Base-by-base conservation (phyloP, 2,888 invertebrate species). In the Dascillus cervinus region DNA sequence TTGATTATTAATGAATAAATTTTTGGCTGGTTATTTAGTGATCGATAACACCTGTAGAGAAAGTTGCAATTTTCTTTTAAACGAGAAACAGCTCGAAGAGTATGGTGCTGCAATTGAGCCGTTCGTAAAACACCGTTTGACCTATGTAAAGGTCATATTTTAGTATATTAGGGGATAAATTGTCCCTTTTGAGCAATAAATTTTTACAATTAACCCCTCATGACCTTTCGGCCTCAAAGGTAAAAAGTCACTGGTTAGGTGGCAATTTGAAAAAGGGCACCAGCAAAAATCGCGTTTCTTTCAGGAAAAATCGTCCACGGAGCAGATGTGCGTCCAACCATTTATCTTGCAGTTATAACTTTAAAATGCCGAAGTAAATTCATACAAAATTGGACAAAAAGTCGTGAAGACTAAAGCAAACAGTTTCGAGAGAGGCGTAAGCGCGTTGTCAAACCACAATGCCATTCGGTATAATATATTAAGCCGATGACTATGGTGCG, bases 171-270 rank as follows among this genome's bases (percentile, higher is more conserved):
- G 55, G 57, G 56, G 52, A 60, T 62, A 62, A 62, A 25, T 39
- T 53, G 57, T 61, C 64, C 64, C 62, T 55, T 53, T 52, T 52
- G 60, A 52, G 50, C 53, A 56, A 57, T 64, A 64, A 63, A 61
- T 60, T 49, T 45, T 42, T 51, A 50, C 58, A 61, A 62, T 64
- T 63, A 62, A 60, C 56, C 60, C 58, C 52, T 26, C 32, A 44
- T 56, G 60, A 62, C 63, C 63, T 62, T 62, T 62, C 39, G 47
- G 50, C 44, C 53, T 53, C 52, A 51, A 55, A 60, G 56, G 59
- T 58, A 58, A 58, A 56, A 58, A 55, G 57, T 37, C 45, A 32
- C 27, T 39, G 28, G 33, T 39, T 32, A 37, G 34, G n/a, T n/a
- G n/a, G n/a, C n/a, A n/a, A n/a, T n/a, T n/a, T n/a, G n/a, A n/a